A percentile compares a stretch with the other conserved stretches of the same genome.
These are phyloP conservation scores for Brachionus rubens DNA, from an alignment of 1,140 invertebrate genomes.

Conservation along the genomic window DNA sequence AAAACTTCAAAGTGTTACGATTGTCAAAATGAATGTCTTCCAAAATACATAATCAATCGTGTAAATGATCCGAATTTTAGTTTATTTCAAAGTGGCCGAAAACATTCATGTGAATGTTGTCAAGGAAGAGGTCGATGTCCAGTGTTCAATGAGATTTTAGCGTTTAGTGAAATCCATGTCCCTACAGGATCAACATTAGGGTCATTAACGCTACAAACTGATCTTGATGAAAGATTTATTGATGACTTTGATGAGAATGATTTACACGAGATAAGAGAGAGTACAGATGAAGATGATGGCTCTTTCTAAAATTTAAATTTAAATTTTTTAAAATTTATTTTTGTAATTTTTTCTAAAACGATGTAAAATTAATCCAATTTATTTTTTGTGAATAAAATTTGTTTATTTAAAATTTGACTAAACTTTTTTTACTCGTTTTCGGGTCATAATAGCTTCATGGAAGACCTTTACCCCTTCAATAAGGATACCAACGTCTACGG, in stretches of 20 bases:
- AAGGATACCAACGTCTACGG: too few relatives aligned
- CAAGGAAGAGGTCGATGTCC: not conserved
- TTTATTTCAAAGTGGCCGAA: not conserved
- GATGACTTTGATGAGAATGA: slow-evolving; percentile 19
- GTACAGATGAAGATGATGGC: slow-evolving; percentile 21
- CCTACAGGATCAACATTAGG: slow-evolving; percentile 3
- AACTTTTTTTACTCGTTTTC: too few relatives aligned
- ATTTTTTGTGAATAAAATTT: too few relatives aligned
- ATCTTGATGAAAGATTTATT: slow-evolving; percentile 20
- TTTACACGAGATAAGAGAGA: not conserved
- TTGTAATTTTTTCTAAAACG: too few relatives aligned
- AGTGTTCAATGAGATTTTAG: not conserved
- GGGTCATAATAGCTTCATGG: too few relatives aligned
- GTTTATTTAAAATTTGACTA: too few relatives aligned
- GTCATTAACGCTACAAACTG: not conserved
- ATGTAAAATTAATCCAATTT: too few relatives aligned
- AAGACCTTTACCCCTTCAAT: too few relatives aligned
- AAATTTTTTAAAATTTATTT: not conserved
- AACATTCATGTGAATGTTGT: slow-evolving; percentile 10
- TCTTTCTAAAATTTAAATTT: not conserved
- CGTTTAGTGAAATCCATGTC: slow-evolving; percentile 18
- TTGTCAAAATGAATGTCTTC: slow-evolving; percentile 4
- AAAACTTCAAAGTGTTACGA: not conserved
- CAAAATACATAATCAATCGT: not conserved
- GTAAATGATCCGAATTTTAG: slow-evolving; percentile 4